Conservation (phyloP, 2,797 vertebrate genomes). For the Aeoliscus strigatus region DNA sequence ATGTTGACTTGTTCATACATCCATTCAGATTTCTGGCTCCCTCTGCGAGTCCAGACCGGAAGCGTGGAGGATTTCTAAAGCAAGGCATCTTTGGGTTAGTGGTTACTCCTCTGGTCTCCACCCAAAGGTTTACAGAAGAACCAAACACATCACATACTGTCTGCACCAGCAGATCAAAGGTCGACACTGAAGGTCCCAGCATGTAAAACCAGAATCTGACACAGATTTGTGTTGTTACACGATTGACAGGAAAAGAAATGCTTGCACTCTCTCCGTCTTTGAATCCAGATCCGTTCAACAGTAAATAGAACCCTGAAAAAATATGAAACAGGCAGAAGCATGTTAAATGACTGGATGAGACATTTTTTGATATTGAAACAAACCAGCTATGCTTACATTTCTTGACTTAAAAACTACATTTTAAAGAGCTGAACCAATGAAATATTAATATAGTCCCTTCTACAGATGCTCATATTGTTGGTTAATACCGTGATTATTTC, state of each 20-base stretch:
- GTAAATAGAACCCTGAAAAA: constrained; percentile 67
- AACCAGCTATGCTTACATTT: too few species aligned
- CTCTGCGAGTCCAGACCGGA: constrained; percentile 64
- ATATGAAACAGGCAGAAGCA: constrained; percentile 1
- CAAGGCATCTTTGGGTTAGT: too few species aligned
- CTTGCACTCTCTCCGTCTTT: constrained; percentile 46
- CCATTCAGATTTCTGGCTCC: constrained; percentile 68
- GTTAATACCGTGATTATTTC: constrained; percentile 66
- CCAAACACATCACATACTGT: constrained; percentile 62
- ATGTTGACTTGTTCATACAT: constrained; percentile 63
- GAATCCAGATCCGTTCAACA: constrained; percentile 63
- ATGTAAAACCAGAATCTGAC: constrained; percentile 77
- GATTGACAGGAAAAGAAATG: constrained; percentile 50
- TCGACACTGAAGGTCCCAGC: constrained; percentile 69
- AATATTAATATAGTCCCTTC: too few species aligned
- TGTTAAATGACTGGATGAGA: too few species aligned
- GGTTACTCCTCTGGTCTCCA: too few species aligned
- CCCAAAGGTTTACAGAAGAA: too few species aligned
- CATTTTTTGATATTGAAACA: too few species aligned
- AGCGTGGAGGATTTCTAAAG: constrained; percentile 54
- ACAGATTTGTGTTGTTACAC: constrained; percentile 54
- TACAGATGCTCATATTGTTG: too few species aligned
- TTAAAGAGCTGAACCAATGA: too few species aligned
- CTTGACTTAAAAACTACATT: too few species aligned
- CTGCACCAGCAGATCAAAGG: constrained; percentile 63